Conservation (phyloP, 2,888 invertebrate genomes). For the Heteromyza rotundicornis region DNA sequence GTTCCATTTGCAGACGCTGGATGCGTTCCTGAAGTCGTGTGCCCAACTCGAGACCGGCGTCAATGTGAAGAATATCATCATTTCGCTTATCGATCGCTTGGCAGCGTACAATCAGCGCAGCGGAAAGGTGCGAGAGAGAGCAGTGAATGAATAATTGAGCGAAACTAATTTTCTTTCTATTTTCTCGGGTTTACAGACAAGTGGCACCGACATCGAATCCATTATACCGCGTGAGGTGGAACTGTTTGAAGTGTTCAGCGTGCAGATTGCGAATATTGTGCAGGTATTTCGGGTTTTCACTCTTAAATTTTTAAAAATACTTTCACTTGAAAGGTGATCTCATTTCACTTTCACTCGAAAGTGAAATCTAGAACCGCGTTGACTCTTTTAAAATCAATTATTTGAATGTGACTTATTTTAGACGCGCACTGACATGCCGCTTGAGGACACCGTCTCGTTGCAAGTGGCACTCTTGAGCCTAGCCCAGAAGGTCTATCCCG, state of each 20-base stretch:
- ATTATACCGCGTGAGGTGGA: slow-evolving; percentile 86
- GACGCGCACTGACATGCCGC: slow-evolving; percentile 91
- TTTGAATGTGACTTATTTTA: slow-evolving; percentile 53
- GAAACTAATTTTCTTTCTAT: neutral
- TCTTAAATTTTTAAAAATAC: neutral
- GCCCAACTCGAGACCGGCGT: slow-evolving; percentile 95
- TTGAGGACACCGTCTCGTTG: slow-evolving; percentile 94
- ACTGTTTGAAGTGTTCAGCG: slow-evolving; percentile 97
- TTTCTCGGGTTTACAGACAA: slow-evolving; percentile 51
- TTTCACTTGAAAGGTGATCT: neutral
- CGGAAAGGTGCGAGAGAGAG: slow-evolving; percentile 62
- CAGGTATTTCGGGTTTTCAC: slow-evolving; percentile 66
- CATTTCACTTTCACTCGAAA: too few relatives aligned
- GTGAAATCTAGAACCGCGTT: neutral
- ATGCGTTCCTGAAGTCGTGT: slow-evolving; percentile 95
- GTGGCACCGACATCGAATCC: slow-evolving; percentile 65
- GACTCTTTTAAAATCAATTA: too few relatives aligned
- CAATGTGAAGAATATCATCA: slow-evolving; percentile 98
- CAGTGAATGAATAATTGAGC: neutral
- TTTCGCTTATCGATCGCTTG: slow-evolving; percentile 91
- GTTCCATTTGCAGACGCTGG: slow-evolving; percentile 94
- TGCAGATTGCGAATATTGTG: slow-evolving; percentile 95
- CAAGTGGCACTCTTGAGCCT: slow-evolving; percentile 94
- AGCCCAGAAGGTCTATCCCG: slow-evolving; percentile 96
- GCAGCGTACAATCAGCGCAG: slow-evolving; percentile 83